Evolutionary conservation across 2,888 invertebrate species (phyloP), one percentile per base, ranked within the genome.

Genomic region (Anticlea derivata): DNA sequence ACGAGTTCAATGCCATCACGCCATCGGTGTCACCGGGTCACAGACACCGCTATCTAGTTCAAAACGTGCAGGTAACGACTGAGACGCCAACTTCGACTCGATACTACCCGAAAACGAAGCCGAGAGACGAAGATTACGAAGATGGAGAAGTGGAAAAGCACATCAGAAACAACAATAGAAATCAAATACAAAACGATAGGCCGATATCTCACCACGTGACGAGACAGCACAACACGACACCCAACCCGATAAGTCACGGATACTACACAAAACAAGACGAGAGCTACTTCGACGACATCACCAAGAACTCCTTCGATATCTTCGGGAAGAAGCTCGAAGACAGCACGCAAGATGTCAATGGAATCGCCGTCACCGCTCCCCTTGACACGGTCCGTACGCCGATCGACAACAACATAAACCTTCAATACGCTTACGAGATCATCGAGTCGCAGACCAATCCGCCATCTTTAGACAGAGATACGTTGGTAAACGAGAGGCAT

Each of bases 301-400:
- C 95, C 2, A 94, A 93, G 72, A 94, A 94, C 66, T 95, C 94
- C 47, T 95, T 95, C 68, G 94, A 94, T 20, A 92, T 94, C 61
- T 95, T 95, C 70, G 95, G 94, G 1, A 94, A 93, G 78, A 95
- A 94, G 77, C 75, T 94, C 45, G 92, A 83, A 69, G 86, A 83
- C 66, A 91, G 86, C 11, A 88, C 83, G 20, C 88, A 82, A 50
- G 85, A 88, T 61, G 66, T 92, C 0, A 80, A 86, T 66, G 85
- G 92, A 62, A 65, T 89, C 30, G 89, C 83, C 5, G 91, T 91
- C 38, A 91, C 91, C 1, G 81, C 83, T 35, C 86, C 88, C 1
- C 70, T 89, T 1, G 89, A 83, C 43, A 88, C 90, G 0, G 84
- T 89, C 4, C 80, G 83, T 50, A 84, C 90, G 12, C 90, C 89